phyloP scores from a whole-genome alignment of 2,888 invertebrate genomes.

The Caenorhabditis japonica region DNA sequence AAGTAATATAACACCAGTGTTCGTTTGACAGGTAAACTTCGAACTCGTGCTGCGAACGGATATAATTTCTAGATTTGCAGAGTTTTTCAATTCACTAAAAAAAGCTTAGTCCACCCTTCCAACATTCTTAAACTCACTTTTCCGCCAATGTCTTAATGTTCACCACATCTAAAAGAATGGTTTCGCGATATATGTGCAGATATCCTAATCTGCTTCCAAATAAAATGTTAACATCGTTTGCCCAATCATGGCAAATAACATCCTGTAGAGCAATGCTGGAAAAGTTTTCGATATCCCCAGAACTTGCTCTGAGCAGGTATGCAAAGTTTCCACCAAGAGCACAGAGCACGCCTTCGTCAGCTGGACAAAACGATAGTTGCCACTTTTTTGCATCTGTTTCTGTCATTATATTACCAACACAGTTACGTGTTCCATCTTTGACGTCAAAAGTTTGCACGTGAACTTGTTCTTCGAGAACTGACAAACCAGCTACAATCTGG shows the following conservation, averaged over 20 bases:
- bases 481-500: constrained; percentile 49
- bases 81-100: constrained; percentile 28
- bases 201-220: constrained; percentile 65
- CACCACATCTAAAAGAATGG: constrained; percentile 66
- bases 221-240: constrained; percentile 71
- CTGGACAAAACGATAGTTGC: constrained; percentile 70
- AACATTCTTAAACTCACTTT: constrained; percentile 42
- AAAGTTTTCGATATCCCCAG: constrained; percentile 65
- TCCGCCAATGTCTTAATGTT: constrained; percentile 56
- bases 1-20: constrained; percentile 37
- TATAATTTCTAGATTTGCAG: constrained; percentile 27
- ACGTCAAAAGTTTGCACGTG: constrained; percentile 50
- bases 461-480: constrained; percentile 49
- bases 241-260: constrained; percentile 69
- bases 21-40: constrained; percentile 42
- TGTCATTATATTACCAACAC: constrained; percentile 41
- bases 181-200: constrained; percentile 70
- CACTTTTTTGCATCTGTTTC: constrained; percentile 43
- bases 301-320: constrained; percentile 60
- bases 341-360: constrained; percentile 71
- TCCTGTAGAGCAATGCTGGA: constrained; percentile 63
- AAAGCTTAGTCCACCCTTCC: background rate
- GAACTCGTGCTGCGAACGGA: constrained; percentile 37
- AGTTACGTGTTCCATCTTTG: constrained; percentile 47
- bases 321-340: constrained; percentile 57